Base-by-base conservation (phyloP, 2,113 vertebrate genomes). In the Triplophysa rosa region DNA sequence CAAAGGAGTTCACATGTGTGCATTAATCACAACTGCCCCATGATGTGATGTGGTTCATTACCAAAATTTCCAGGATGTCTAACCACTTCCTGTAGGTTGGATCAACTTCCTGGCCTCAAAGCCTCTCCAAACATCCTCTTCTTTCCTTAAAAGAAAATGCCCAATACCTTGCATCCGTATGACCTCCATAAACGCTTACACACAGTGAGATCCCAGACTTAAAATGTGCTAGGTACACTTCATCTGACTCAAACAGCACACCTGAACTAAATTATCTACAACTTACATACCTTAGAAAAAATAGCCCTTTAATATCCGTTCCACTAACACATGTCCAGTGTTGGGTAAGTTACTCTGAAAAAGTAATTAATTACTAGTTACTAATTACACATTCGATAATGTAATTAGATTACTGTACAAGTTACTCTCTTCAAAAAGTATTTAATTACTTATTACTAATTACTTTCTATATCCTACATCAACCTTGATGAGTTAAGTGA, bases 61-160 rank as follows among this genome's bases (percentile, higher is more conserved):
- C 76, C 24, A 59, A 42, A 26, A 24, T 86, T 88, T 84, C 83
- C 82, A 72, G 56, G 72, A 66, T 42, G 64, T 33, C 19, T 56
- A 23, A 72, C 54, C 70, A 59, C 70, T 72, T 86, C 81, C 83
- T 73, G 16, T 65, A 65, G 3, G 29, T 4, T 86, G 70, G 77
- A 84, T 89, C 78, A 85, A 47, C 70, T 87, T 87, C 81, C 80
- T 87, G 49, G 61, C 66, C 71, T 64, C 80, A 82, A 71, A 63
- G 49, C 56, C 24, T 45, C 77, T 83, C 68, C 78, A 56, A 79
- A 42, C 26, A 49, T 78, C 56, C 80, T 71, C 76, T 80, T 45
- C 52, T 77, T 75, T 70, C 69, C 10, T 40, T 67, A 62, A 52
- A 64, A 19, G 66, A 23, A 56, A 61, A 49, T 45, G 62, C 19